A percentile compares a stretch with the other conserved stretches of the same genome.
Conservation (phyloP, 2,888 invertebrate species). For the Mesochorus sp. region DNA sequence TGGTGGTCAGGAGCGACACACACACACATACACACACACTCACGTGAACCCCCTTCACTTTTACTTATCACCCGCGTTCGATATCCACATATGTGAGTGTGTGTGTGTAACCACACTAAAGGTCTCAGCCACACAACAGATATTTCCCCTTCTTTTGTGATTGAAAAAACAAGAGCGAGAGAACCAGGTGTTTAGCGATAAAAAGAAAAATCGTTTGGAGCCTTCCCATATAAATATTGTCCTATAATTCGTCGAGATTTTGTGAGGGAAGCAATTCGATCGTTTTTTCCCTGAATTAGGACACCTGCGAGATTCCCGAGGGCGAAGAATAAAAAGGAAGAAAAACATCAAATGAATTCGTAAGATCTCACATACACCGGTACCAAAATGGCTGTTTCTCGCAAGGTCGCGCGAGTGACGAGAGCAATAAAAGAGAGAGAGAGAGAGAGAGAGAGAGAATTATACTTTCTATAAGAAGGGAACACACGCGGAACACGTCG, state of each 20-base stretch:
- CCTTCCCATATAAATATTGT: not conserved
- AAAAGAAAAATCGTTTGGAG: not conserved
- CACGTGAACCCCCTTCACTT: slow-evolving; percentile 60
- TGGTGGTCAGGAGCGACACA: slow-evolving; percentile 73
- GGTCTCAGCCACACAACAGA: not conserved
- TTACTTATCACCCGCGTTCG: slow-evolving; percentile 58
- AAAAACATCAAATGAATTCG: not conserved
- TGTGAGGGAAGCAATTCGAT: not conserved
- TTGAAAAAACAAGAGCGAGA: not conserved
- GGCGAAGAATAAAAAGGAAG: not conserved
- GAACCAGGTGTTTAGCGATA: not conserved
- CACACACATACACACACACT: slow-evolving; percentile 53
- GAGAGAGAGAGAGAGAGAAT: slow-evolving; percentile 4
- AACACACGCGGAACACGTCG: slow-evolving; percentile 31
- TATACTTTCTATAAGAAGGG: slow-evolving; percentile 49
- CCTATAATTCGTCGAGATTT: not conserved
- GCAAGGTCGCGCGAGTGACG: slow-evolving; percentile 55
- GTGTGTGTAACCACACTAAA: not conserved
- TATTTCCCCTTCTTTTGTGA: not conserved
- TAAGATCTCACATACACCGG: slow-evolving; percentile 20
- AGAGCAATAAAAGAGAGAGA: slow-evolving; percentile 3
- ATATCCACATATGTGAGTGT: too few relatives aligned
- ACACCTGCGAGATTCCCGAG: slow-evolving; percentile 8
- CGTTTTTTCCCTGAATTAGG: slow-evolving; percentile 27
- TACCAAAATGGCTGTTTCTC: slow-evolving; percentile 53